Evolutionary conservation across 2,888 invertebrate species (phyloP), one percentile per base, ranked within the genome.

Genomic region (Microdon myrmicae): DNA sequence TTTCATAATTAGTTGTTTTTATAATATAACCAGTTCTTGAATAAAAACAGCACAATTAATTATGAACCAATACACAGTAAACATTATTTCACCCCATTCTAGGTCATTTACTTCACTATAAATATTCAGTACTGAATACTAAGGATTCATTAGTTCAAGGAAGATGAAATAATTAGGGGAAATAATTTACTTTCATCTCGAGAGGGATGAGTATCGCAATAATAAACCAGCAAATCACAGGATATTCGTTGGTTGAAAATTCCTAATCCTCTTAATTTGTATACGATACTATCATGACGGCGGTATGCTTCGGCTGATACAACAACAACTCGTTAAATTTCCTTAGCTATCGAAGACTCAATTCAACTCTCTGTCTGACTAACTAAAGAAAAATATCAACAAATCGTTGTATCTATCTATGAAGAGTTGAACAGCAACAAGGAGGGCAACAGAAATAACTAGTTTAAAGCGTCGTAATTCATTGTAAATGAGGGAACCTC

Each of bases 251-350:
- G 29, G 20, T 8, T 25, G 10, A 22, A 22, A 26, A 16, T 41
- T 34, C 25, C 9, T 59, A 59, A 59, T 53, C 45, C 29, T 29
- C 41, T 41, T 26, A 53, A 47, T 47, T 59, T 29, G 28, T 32
- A 37, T 26, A 37, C 31, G 29, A 41, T 25, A 16, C 31, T 10
- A 6, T 20, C 35, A 9, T 10, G 5, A 14, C n/a, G 16, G n/a
- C 9, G 7, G 10, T 9, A 38, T 25, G 13, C 17, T 23, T 17
- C 29, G 29, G 19, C 19, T 12, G 10, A 39, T n/a, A 9, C 26
- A 29, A 35, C 28, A 23, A 28, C 10, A 32, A 51, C 28, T 20
- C 13, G 38, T 10, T 23, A 51, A 48, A 37, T 56, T 9, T 6
- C 9, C 3, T 7, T 25, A 49, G 28, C 28, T n/a, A 44, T 16